phyloP scores from a whole-genome alignment of 2,888 invertebrate species.

The Pediacus dermestoides region DNA sequence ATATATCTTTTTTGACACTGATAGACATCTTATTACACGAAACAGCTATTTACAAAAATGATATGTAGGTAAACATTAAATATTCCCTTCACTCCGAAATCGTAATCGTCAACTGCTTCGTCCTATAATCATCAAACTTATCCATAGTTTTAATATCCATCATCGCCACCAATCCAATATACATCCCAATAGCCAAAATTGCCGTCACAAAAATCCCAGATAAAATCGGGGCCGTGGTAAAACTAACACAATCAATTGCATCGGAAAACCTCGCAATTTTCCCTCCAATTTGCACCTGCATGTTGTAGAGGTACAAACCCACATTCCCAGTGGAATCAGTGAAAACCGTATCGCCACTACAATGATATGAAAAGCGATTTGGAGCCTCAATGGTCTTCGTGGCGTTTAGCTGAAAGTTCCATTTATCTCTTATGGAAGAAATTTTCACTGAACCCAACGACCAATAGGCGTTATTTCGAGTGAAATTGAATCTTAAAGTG shows the following conservation, averaged over 20 bases:
- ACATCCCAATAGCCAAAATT: constrained; percentile 61
- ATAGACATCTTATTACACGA: too few species aligned
- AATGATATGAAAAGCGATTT: constrained; percentile 51
- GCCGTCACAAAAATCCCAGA: constrained; percentile 65
- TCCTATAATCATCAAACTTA: constrained; percentile 78
- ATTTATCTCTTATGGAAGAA: constrained; percentile 17
- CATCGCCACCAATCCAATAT: constrained; percentile 66
- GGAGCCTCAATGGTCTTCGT: constrained; percentile 39
- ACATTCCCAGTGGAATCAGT: constrained; percentile 36
- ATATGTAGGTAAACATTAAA: constrained; percentile 5
- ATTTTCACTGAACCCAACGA: constrained; percentile 40
- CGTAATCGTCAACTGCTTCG: constrained; percentile 65
- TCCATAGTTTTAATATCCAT: constrained; percentile 76
- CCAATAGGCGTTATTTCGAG: constrained; percentile 44
- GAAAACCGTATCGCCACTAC: constrained; percentile 43
- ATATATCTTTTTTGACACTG: too few species aligned
- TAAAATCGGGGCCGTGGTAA: constrained; percentile 72
- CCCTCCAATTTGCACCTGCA: constrained; percentile 52
- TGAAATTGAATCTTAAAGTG: constrained; percentile 42
- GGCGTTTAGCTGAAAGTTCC: constrained; percentile 35
- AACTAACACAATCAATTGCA: constrained; percentile 69
- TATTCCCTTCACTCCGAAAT: constrained; percentile 40
- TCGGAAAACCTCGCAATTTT: constrained; percentile 51
- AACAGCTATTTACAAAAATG: constrained; percentile 1
- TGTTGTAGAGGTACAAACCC: constrained; percentile 41